Conservation (phyloP, 2,888 invertebrate genomes). For the Schizaphis graminum region DNA sequence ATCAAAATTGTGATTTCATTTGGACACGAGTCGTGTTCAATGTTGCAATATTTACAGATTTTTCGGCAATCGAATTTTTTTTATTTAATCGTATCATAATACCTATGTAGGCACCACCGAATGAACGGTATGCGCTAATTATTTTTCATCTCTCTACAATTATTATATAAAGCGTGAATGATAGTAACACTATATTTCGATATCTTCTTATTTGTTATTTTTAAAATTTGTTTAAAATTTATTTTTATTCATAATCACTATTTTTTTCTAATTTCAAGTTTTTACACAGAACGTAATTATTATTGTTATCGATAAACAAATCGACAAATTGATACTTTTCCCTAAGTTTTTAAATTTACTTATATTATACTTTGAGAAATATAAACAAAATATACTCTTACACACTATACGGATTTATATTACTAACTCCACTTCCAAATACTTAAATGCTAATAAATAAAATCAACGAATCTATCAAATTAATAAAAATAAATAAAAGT, state of each 20-base stretch:
- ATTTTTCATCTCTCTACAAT: not conserved
- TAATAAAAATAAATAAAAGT: not conserved
- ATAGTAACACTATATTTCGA: too few species aligned
- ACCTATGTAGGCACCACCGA: not conserved
- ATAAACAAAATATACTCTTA: not conserved
- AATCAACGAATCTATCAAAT: not conserved
- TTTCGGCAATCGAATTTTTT: not conserved
- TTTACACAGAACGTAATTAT: not conserved
- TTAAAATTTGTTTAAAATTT: too few species aligned
- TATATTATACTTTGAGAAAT: not conserved
- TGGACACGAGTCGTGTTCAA: not conserved
- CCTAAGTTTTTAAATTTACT: not conserved
- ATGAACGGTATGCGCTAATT: not conserved
- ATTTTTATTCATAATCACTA: not conserved
- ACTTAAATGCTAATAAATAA: not conserved
- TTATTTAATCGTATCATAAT: not conserved
- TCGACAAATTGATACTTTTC: not conserved
- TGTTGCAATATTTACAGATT: not conserved
- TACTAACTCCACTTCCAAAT: not conserved
- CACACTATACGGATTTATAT: not conserved
- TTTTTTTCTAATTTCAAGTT: not conserved
- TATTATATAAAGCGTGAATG: too few species aligned
- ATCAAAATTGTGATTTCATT: slow-evolving; percentile 1
- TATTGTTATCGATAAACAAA: not conserved
- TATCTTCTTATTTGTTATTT: too few species aligned